Conservation (phyloP, 2,888 invertebrate species). For the Epistrophella euchroma region DNA sequence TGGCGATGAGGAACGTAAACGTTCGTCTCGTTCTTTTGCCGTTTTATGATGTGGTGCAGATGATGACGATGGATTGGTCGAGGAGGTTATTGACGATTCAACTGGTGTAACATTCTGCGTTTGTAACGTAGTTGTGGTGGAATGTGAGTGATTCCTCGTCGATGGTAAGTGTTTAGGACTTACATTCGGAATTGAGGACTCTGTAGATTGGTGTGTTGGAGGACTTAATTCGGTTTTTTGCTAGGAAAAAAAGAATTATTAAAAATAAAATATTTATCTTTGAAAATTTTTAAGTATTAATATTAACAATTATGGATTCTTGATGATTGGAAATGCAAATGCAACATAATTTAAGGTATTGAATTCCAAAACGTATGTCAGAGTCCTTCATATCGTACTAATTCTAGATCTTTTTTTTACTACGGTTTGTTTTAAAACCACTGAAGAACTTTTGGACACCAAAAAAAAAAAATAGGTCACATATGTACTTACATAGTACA, state of each 20-base stretch:
- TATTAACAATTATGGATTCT: no score
- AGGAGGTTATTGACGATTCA: slow-evolving; percentile 78
- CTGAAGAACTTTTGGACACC: no score
- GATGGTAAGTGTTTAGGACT: slow-evolving; percentile 76
- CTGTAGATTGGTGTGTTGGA: slow-evolving; percentile 81
- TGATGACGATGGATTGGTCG: slow-evolving; percentile 52
- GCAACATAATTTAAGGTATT: no score
- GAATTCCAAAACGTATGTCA: no score
- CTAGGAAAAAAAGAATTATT: slow-evolving; percentile 77
- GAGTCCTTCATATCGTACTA: no score
- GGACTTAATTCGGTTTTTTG: slow-evolving; percentile 83
- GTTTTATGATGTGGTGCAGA: slow-evolving; percentile 71
- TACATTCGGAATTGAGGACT: slow-evolving; percentile 78
- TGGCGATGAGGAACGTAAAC: slow-evolving; percentile 57
- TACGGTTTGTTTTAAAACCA: no score
- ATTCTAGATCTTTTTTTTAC: no score
- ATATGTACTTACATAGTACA: no score
- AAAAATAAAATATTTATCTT: background rate
- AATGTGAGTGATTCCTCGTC: slow-evolving; percentile 59
- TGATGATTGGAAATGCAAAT: no score
- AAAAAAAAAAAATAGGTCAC: no score
- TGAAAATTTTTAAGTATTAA: background rate
- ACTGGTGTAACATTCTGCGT: slow-evolving; percentile 54
- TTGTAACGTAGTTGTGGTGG: slow-evolving; percentile 56
- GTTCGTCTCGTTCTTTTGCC: slow-evolving; percentile 63